Evolutionary conservation across 2,113 vertebrate genomes (phyloP), one percentile per base, ranked within the genome.

Genomic region (Pteronura brasiliensis): DNA sequence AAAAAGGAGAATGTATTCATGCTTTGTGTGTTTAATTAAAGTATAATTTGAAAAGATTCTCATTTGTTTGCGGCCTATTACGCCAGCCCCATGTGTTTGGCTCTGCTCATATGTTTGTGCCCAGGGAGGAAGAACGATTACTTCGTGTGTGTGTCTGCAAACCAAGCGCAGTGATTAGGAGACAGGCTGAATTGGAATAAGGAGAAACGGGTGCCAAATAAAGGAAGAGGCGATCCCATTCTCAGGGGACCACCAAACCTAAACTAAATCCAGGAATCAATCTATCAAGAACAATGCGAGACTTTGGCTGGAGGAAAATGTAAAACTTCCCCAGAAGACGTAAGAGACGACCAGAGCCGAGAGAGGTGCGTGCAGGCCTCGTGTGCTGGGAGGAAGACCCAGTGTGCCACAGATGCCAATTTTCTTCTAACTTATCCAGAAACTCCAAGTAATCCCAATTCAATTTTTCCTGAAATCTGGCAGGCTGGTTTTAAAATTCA

Each of bases 21-120:
- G 90, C 61, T 89, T 95, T 77, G 76, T 76, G 67, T 90, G 47
- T 47, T 81, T 96, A 90, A 98, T 97, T 87, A 90, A 95, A 97
- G 87, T 72, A 65, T 88, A 95, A 92, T 96, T 96, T 85, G 76
- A 90, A 85, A 94, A 92, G 77, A 88, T 74, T 93, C 84, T 92
- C 65, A 88, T 93, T 96, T 95, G 55, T 96, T 96, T 92, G 80
- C 63, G 59, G 89, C 36, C 90, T 96, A 59, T 96, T 92, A 89
- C 17, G 36, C 79, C 11, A 0, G 92, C 93, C 63, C 89, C 74
- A 27, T 77, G 74, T 76, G 83, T 90, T 95, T 71, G 80, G 79
- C 27, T 42, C 18, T 34, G 69, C 55, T 84, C 4, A 0, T 4
- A 5, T 61, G 18, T 57, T 93, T 96, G 89, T 52, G 72, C 67